Conservation (phyloP, 2,797 vertebrate genomes). For the Schizopygopsis pylzovi region DNA sequence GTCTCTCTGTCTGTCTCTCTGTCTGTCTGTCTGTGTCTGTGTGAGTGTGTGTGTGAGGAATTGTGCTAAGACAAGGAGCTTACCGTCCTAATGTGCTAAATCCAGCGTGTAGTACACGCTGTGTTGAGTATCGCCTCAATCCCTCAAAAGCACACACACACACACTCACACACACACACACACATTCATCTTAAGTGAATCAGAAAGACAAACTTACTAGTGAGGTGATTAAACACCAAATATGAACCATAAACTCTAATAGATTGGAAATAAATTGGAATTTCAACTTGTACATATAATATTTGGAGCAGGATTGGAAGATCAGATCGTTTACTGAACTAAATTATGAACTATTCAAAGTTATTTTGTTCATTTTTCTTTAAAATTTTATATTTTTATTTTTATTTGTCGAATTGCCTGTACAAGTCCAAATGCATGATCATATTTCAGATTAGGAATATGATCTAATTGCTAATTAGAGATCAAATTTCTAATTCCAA, state of each 20-base stretch:
- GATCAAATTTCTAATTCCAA: no score
- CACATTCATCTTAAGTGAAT: neutral
- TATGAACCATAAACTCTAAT: neutral
- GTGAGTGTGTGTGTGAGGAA: neutral
- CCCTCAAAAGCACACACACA: neutral
- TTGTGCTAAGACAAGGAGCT: slow-evolving; percentile 40
- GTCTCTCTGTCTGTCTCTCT: no score
- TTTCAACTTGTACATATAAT: neutral
- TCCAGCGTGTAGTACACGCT: slow-evolving; percentile 11
- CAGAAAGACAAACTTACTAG: neutral
- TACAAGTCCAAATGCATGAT: no score
- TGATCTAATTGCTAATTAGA: no score
- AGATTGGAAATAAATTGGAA: no score
- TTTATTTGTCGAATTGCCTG: no score
- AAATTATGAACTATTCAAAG: no score
- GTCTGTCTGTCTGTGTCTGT: neutral
- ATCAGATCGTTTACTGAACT: neutral
- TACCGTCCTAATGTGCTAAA: slow-evolving; percentile 25
- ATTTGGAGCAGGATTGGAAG: neutral
- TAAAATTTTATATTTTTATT: no score
- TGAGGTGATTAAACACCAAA: neutral
- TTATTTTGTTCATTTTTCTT: no score
- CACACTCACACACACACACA: neutral
- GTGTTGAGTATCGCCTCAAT: slow-evolving; percentile 5
- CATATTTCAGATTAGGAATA: no score